Evolutionary conservation across 2,888 invertebrate genomes (phyloP), one percentile per base, ranked within the genome.

Genomic region (Pseudoips prasinana): DNA sequence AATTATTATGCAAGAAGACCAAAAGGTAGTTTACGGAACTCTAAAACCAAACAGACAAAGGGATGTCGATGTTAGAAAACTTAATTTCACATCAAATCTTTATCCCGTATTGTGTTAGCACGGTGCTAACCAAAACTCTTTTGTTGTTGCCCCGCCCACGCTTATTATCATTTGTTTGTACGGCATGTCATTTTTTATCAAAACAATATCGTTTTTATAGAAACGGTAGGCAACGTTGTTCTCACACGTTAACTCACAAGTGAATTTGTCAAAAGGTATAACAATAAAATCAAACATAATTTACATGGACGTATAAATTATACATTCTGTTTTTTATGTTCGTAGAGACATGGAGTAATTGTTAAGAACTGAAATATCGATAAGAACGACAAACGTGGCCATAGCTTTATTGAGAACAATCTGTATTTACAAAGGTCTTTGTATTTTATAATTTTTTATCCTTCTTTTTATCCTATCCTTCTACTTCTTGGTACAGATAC

Each of bases 141-240:
- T 87, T 88, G 83, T 86, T 83, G 50, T 35, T 34, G 67, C 77
- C 59, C 83, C 85, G 78, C 88, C 88, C 67, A 86, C 87, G 69
- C 64, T 69, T 74, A 88, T 88, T 88, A 85, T 88, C 88, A 81
- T 84, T 87, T 85, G 69, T 73, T 75, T 79, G 71, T 66, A 59
- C 79, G 81, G 79, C 82, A 72, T 79, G 80, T 86, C 79, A 86
- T 88, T 88, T 88, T 88, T 88, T 88, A 87, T 80, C 82, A 87
- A 88, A 88, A 88, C 86, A 88, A 88, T 85, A 80, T 78, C 65
- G 33, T 73, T 85, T 79, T 77, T 69, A 61, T 56, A 48, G 31
- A 55, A 52, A 54, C 60, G 50, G 50, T 58, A 55, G 64, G 64
- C 65, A 76, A 71, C 71, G 55, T 43, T 58, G 59, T 43, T 73